These are phyloP conservation scores for Standfussiana lucernea DNA, from an alignment of 2,888 invertebrate species.

Conservation along the genomic window DNA sequence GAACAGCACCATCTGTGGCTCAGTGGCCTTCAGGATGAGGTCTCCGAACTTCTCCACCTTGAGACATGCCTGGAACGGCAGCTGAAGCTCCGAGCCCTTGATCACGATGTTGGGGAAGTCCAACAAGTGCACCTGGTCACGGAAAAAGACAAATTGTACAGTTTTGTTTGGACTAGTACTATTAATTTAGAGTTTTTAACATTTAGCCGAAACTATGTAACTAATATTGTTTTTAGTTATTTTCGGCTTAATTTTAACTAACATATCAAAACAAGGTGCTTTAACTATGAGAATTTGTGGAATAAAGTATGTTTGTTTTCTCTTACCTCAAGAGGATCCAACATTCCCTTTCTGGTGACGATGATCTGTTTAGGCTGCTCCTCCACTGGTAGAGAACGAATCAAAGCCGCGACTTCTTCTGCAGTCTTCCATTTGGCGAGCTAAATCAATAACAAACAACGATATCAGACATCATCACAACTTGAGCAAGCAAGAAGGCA, in stretches of 20 bases:
- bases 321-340: slow-evolving; percentile 98
- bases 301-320: background rate
- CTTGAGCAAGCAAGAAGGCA: background rate
- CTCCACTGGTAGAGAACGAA: slow-evolving; percentile 99
- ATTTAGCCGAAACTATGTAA: background rate
- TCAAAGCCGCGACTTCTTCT: slow-evolving; percentile 99
- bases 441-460: slow-evolving; percentile 77
- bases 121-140: slow-evolving; percentile 96
- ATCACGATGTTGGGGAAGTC: slow-evolving; percentile 99
- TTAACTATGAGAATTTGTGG: background rate
- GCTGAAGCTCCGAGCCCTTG: slow-evolving; percentile 99
- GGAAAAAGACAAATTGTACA: slow-evolving; percentile 1
- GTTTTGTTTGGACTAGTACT: background rate
- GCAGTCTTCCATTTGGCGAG: slow-evolving; percentile 99
- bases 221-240: background rate
- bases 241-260: no score
- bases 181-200: background rate
- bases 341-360: slow-evolving; percentile 99
- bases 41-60: slow-evolving; percentile 99
- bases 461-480: background rate
- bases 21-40: slow-evolving; percentile 99
- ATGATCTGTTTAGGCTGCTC: slow-evolving; percentile 99
- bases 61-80: slow-evolving; percentile 99
- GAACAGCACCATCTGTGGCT: slow-evolving; percentile 99
- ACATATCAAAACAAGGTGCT: no score